Evolutionary conservation across 2,888 invertebrate species (phyloP), one percentile per base, ranked within the genome.

Genomic region (Shargacucullia verbasci): DNA sequence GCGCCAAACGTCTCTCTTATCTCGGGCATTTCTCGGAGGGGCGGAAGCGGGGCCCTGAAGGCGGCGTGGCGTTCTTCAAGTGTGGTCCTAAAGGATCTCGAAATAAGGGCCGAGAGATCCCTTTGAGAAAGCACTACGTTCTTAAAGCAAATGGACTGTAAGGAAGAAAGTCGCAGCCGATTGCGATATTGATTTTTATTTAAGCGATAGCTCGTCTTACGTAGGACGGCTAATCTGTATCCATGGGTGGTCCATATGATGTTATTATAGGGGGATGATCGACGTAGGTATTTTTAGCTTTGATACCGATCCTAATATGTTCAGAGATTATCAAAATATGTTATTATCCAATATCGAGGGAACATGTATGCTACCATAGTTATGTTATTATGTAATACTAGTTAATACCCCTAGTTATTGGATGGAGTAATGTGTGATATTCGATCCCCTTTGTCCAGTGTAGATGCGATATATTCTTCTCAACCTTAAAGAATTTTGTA

Each of bases 1-100:
- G 93, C 87, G 91, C 88, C 91, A 91, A 94, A 93, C 90, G 92
- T 92, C 92, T 92, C 90, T 92, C 94, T 94, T 94, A 94, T 94
- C 94, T 93, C 85, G 91, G 91, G 88, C 85, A 87, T 91, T 92
- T 91, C 91, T 89, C 86, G 82, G 88, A 90, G 87, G 90, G 89
- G 88, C 91, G 93, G 92, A 93, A 91, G 90, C 88, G 85, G 84
- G 84, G 78, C 81, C 89, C 88, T 84, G 89, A 90, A 90, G 88
- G 86, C 89, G 82, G 80, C 76, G 81, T 79, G 80, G 78, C 87
- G 88, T 85, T 89, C 87, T 83, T 91, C 91, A 90, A 94, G 93
- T 91, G 90, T 93, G 87, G 88, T 79, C 90, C 90, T 92, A 91
- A 92, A 90, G 91, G 90, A 86, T 87, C 91, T 90, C 82, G 85